A percentile compares a stretch with the other conserved stretches of the same genome.
Evolutionary conservation across 2,888 invertebrate genomes (phyloP).

Genomic region (Drosophila nr. fundita): DNA sequence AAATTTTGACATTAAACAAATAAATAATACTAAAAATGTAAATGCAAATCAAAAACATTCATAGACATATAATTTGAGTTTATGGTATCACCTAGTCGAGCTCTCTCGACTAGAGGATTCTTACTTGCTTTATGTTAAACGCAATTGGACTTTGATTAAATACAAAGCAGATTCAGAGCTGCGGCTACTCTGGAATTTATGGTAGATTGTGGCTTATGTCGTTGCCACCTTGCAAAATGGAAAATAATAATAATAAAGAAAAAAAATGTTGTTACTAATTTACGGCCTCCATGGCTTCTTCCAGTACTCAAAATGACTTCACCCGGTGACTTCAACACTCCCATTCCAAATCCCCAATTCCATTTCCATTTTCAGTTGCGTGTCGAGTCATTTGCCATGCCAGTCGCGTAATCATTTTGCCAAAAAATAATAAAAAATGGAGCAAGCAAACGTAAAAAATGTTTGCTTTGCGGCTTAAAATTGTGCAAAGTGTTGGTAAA

Average conservation of each 20-base stretch:
- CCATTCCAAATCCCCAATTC: background rate
- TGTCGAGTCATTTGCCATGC: slow-evolving; percentile 41
- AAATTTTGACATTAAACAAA: too few relatives aligned
- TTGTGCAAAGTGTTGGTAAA: slow-evolving; percentile 44
- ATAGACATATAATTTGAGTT: background rate
- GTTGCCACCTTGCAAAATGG: slow-evolving; percentile 5
- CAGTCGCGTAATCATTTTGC: slow-evolving; percentile 40
- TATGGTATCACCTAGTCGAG: background rate
- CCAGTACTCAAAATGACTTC: slow-evolving; percentile 20
- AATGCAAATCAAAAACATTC: background rate
- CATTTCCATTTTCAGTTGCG: slow-evolving; percentile 32
- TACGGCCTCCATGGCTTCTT: slow-evolving; percentile 25
- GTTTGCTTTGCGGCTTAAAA: slow-evolving; percentile 30
- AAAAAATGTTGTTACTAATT: slow-evolving; percentile 29
- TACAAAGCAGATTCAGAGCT: slow-evolving; percentile 26
- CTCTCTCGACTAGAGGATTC: background rate
- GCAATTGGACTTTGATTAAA: slow-evolving; percentile 61
- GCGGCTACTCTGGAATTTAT: slow-evolving; percentile 20
- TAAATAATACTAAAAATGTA: background rate
- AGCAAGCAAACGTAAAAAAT: slow-evolving; percentile 51
- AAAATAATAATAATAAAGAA: background rate
- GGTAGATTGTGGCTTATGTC: slow-evolving; percentile 1
- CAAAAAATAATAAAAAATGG: slow-evolving; percentile 39
- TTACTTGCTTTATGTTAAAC: slow-evolving; percentile 3
- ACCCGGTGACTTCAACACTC: slow-evolving; percentile 7